Percentiles rank a stretch among this genome's conserved stretches.
phyloP scores from a whole-genome alignment of 2,113 vertebrate genomes.

The Vulpes ferrilata region DNA sequence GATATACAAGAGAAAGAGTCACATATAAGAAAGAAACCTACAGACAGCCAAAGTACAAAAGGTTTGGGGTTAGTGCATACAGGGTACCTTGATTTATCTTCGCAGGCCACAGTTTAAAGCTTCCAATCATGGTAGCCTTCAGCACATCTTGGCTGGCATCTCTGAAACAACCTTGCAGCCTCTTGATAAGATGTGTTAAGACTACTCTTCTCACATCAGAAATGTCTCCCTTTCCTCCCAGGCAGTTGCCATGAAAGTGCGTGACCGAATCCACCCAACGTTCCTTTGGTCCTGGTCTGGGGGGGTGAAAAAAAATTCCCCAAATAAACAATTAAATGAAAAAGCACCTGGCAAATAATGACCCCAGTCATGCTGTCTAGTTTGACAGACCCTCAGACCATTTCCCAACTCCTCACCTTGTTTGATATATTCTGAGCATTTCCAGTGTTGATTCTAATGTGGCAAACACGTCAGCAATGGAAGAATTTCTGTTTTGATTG shows the following conservation, averaged over 20 bases:
- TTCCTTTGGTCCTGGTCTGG: conserved; percentile 85
- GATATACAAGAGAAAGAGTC: conserved; percentile 13
- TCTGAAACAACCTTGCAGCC: conserved; percentile 79
- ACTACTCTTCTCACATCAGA: conserved; percentile 70
- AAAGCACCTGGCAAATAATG: neutral
- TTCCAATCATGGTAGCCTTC: conserved; percentile 82
- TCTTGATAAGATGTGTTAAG: conserved; percentile 80
- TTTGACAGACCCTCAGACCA: neutral
- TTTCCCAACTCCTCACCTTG: conserved; percentile 73
- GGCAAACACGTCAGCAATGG: conserved; percentile 83
- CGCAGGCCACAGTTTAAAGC: conserved; percentile 84
- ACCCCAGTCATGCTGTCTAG: neutral
- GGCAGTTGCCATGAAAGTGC: conserved; percentile 78
- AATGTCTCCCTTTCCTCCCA: conserved; percentile 82
- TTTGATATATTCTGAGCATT: conserved; percentile 83
- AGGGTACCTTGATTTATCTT: conserved; percentile 83
- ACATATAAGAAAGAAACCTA: neutral
- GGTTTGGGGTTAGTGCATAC: neutral
- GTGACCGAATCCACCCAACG: conserved; percentile 59
- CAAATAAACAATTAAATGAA: neutral
- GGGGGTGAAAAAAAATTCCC: neutral
- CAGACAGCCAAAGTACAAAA: neutral
- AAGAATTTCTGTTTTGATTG: conserved; percentile 76
- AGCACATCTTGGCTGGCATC: conserved; percentile 84
- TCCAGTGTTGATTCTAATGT: conserved; percentile 75